Evolutionary conservation across 2,113 vertebrate genomes (phyloP).

Genomic region (Bubo bubo): DNA sequence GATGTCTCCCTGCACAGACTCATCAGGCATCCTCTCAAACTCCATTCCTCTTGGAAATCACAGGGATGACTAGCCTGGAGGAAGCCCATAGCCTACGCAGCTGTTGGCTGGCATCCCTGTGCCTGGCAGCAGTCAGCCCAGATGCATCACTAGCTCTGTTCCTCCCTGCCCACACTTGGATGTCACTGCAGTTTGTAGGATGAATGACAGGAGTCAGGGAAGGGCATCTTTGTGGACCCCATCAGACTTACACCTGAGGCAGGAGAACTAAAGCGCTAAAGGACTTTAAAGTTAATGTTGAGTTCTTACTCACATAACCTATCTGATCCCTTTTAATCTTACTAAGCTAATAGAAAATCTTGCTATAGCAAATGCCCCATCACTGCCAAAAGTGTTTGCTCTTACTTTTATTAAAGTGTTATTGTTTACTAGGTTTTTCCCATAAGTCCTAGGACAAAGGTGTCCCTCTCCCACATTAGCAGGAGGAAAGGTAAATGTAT

Average conservation of each 20-base stretch:
- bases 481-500: neutral
- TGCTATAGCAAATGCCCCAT: neutral
- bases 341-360: constrained; percentile 14
- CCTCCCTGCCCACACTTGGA: neutral
- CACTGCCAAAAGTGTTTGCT: neutral
- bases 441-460: neutral
- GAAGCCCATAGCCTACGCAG: neutral
- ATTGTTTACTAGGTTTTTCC: neutral
- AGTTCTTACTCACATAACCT: constrained; percentile 15
- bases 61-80: neutral
- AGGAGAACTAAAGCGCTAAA: neutral
- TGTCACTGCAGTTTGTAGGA: neutral
- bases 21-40: neutral
- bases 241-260: neutral
- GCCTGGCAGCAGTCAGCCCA: neutral
- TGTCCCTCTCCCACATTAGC: neutral
- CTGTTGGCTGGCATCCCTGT: neutral
- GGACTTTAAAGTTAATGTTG: neutral
- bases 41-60: neutral
- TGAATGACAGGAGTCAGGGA: neutral
- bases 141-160: neutral
- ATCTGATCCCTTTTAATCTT: constrained; percentile 55
- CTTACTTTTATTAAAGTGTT: neutral
- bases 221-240: neutral
- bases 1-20: neutral